phyloP scores from a whole-genome alignment of 2,113 vertebrate species.

The Lagopus leucura region DNA sequence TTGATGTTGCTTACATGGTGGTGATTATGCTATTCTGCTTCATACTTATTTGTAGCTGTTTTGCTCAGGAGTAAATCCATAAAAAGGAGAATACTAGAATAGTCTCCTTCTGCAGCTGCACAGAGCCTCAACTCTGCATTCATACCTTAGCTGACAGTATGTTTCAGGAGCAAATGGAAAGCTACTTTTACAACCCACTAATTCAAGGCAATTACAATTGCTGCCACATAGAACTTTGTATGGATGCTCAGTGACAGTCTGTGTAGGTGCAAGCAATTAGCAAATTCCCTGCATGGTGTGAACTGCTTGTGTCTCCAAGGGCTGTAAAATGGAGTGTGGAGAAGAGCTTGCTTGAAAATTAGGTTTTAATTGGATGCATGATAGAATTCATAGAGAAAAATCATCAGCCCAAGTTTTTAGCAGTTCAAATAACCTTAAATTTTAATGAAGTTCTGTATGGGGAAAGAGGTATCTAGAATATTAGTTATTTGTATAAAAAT shows the following conservation, averaged over 20 bases:
- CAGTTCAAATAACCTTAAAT: neutral
- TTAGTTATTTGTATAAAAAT: neutral
- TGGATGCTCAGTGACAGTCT: neutral
- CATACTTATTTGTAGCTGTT: neutral
- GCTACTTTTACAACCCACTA: neutral
- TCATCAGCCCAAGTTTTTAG: neutral
- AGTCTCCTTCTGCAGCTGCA: neutral
- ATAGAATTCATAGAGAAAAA: neutral
- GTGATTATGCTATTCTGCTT: neutral
- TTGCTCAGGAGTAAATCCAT: neutral
- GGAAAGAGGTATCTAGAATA: neutral
- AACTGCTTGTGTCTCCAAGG: neutral
- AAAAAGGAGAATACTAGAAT: neutral
- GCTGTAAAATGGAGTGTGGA: neutral
- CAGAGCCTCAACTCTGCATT: neutral
- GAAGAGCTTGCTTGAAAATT: neutral
- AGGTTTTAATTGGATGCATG: neutral
- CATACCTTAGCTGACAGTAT: neutral
- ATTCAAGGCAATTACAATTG: neutral
- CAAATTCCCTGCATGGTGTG: neutral
- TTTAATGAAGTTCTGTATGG: neutral
- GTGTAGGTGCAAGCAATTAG: neutral
- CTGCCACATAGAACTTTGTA: neutral
- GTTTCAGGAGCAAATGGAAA: accelerated
- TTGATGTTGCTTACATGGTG: too few relatives aligned